Percentiles rank a stretch among this genome's conserved stretches.
Conservation (phyloP, 2,888 invertebrate genomes). For the Heliothis peltigera region DNA sequence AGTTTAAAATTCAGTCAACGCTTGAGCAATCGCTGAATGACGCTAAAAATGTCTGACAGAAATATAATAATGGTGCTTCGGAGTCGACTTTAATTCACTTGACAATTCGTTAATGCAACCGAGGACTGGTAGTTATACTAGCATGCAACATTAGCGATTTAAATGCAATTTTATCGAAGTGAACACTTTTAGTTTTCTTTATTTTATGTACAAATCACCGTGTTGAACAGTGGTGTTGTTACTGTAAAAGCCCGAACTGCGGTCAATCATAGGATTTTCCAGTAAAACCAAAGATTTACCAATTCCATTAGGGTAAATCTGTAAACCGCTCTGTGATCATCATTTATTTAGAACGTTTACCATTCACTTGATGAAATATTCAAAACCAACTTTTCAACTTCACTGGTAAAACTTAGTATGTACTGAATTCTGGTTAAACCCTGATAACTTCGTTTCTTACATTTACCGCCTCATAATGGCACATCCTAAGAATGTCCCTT, state of each 20-base stretch:
- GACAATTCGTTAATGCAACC: slow-evolving; percentile 65
- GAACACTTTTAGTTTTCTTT: slow-evolving; percentile 83
- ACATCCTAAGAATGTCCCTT: too few relatives aligned
- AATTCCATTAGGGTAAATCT: too few relatives aligned
- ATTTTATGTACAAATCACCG: slow-evolving; percentile 81
- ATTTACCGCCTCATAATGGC: too few relatives aligned
- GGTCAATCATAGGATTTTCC: slow-evolving; percentile 79
- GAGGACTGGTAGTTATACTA: slow-evolving; percentile 72
- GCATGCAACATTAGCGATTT: slow-evolving; percentile 87
- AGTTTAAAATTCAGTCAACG: slow-evolving; percentile 79
- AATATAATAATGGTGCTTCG: slow-evolving; percentile 49
- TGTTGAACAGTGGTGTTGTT: slow-evolving; percentile 72
- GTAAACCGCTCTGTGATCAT: too few relatives aligned
- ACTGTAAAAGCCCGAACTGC: slow-evolving; percentile 75
- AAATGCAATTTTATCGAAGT: slow-evolving; percentile 88
- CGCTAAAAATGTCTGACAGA: slow-evolving; percentile 61
- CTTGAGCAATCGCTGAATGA: slow-evolving; percentile 85
- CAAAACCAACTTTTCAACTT: too few relatives aligned
- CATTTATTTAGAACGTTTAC: too few relatives aligned
- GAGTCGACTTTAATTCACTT: slow-evolving; percentile 47
- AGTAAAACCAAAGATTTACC: slow-evolving; percentile 70
- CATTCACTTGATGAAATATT: too few relatives aligned
- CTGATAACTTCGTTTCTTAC: too few relatives aligned
- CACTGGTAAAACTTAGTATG: too few relatives aligned
- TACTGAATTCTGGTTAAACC: too few relatives aligned